Conservation (phyloP, 1,140 invertebrate species). For the Habropoda laboriosa region DNA sequence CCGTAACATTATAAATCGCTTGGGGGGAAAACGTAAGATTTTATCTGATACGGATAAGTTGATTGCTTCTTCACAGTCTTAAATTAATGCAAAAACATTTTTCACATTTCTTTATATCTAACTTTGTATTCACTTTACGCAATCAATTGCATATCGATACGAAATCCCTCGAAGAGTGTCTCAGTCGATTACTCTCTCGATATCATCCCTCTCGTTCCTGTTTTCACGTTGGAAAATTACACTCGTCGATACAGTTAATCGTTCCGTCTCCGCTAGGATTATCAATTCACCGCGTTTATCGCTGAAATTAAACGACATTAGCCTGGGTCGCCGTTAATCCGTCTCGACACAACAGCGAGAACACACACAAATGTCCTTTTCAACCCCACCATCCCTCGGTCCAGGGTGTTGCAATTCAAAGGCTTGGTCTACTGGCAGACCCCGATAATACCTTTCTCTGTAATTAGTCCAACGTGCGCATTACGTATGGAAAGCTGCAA, state of each 20-base stretch:
- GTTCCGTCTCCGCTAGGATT: not conserved
- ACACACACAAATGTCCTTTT: slow-evolving; percentile 5
- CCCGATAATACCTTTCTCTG: slow-evolving; percentile 23
- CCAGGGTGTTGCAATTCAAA: slow-evolving; percentile 11
- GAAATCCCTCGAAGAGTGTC: no score
- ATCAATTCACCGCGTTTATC: not conserved
- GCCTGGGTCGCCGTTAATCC: not conserved
- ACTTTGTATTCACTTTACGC: not conserved
- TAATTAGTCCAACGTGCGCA: slow-evolving; percentile 16
- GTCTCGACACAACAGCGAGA: not conserved
- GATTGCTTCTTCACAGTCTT: no score
- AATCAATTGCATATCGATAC: not conserved
- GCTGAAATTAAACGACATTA: not conserved
- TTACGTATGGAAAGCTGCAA: slow-evolving; percentile 19
- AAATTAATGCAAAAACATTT: no score
- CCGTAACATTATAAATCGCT: no score
- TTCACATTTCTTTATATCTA: no score
- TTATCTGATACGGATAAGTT: no score
- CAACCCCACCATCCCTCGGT: not conserved
- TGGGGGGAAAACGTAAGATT: no score
- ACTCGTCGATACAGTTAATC: not conserved
- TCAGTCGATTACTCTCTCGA: no score
- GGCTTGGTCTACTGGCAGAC: slow-evolving; percentile 2
- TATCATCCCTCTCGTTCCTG: no score
- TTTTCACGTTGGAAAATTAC: no score